Evolutionary conservation across 1,140 invertebrate species (phyloP).

Genomic region (Solenopsis fugax): DNA sequence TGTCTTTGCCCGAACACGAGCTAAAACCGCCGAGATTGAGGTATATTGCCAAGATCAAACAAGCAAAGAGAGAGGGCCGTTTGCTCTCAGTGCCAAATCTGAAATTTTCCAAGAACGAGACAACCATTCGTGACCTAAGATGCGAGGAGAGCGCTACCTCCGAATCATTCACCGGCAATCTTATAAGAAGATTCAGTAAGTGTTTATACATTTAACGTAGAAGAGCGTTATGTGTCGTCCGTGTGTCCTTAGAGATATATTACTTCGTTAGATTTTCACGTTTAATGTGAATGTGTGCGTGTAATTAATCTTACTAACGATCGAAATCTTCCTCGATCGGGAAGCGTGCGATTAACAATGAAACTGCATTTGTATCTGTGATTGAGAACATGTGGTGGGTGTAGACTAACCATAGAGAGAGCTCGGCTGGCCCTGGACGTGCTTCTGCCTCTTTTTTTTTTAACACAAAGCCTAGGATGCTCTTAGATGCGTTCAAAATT

Average conservation of each 20-base stretch:
- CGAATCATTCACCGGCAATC: constrained; percentile 90
- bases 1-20: constrained; percentile 88
- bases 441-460: constrained; percentile 70
- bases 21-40: constrained; percentile 88
- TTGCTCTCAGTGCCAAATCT: constrained; percentile 93
- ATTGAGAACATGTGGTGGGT: constrained; percentile 55
- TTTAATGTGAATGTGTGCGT: constrained; percentile 68
- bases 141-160: constrained; percentile 84
- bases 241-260: constrained; percentile 74
- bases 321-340: constrained; percentile 54
- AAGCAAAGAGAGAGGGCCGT: constrained; percentile 89
- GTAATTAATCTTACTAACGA: constrained; percentile 57
- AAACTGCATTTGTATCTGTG: constrained; percentile 61
- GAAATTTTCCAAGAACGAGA: constrained; percentile 88
- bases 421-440: constrained; percentile 67
- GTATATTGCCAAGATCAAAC: constrained; percentile 87
- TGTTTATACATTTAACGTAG: constrained; percentile 86
- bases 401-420: constrained; percentile 66
- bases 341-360: constrained; percentile 51
- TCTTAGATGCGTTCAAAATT: constrained; percentile 80
- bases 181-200: constrained; percentile 95
- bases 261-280: constrained; percentile 72
- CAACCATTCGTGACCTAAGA: constrained; percentile 78
- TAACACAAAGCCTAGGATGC: constrained; percentile 83
- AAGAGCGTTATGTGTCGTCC: constrained; percentile 76